Evolutionary conservation across 2,888 invertebrate species (phyloP), one percentile per base, ranked within the genome.

Genomic region (Tyria jacobaeae): DNA sequence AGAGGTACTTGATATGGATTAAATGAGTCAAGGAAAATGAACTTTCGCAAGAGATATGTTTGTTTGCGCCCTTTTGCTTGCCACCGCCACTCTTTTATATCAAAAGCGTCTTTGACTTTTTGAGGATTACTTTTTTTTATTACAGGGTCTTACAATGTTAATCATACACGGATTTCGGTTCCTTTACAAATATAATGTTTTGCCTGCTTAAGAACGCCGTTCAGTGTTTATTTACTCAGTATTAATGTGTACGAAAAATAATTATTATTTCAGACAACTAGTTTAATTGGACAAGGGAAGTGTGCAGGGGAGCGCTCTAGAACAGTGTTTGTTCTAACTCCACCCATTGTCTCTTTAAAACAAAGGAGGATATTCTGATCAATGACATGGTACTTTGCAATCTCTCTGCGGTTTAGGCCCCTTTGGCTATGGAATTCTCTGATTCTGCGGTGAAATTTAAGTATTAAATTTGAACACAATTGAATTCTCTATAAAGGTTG

Each of bases 1-100:
- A 64, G 55, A 64, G 70, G 66, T 77, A 71, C 81, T 79, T 77
- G 68, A 79, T 79, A 82, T 71, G 81, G 76, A 81, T 80, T 82
- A 83, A 78, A 76, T 72, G 77, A 83, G 79, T 79, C 74, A 78
- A 79, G 71, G 78, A 80, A 83, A 86, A 84, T 81, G 68, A 82
- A 79, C 73, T 77, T 79, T 73, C 67, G 66, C 49, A 56, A 71
- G 64, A 63, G 67, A 78, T 75, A 76, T 75, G 47, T 81, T 83
- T 79, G 75, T 83, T 80, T 76, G 78, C 79, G 79, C 75, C 79
- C 71, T 75, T 82, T 78, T 76, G 73, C 75, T 80, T 71, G 65
- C 68, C 79, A 72, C 70, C 71, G 63, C 66, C 55, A 73, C 68
- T 76, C 71, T 80, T 77, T 74, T 73, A 76, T 78, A 67, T 66